Evolutionary conservation across 1,140 invertebrate species (phyloP).

Genomic region (Bombus balteatus): DNA sequence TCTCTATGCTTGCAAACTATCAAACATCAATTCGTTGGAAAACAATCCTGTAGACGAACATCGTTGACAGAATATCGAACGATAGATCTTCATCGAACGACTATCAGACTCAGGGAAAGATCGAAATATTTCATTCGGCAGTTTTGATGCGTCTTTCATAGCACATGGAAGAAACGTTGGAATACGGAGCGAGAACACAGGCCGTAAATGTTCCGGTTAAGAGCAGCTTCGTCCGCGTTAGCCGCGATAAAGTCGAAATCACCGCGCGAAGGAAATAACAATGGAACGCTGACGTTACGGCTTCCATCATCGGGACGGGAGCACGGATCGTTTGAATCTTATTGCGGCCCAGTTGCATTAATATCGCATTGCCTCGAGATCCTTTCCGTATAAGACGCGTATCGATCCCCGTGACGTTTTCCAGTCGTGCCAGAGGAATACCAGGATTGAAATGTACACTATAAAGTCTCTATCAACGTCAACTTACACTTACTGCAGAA

Average conservation of each 20-base stretch:
- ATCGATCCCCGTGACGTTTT: slow-evolving; percentile 2
- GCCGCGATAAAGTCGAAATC: slow-evolving; percentile 38
- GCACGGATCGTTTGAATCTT: slow-evolving; percentile 32
- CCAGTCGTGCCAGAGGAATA: background rate
- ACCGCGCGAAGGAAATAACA: slow-evolving; percentile 34
- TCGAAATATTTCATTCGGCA: background rate
- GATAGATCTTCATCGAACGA: too few relatives aligned
- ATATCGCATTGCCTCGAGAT: slow-evolving; percentile 21
- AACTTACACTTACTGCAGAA: too few relatives aligned
- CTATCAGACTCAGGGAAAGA: background rate
- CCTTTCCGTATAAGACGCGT: background rate
- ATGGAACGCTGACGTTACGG: slow-evolving; percentile 17
- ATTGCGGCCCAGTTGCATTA: slow-evolving; percentile 32
- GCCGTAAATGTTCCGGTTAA: slow-evolving; percentile 29
- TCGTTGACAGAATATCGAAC: background rate
- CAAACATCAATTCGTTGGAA: background rate
- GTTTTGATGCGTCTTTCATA: background rate
- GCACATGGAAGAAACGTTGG: too few relatives aligned
- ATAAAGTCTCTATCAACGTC: too few relatives aligned
- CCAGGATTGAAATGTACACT: too few relatives aligned
- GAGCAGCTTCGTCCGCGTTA: slow-evolving; percentile 1
- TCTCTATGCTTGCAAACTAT: background rate
- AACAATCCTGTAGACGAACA: background rate
- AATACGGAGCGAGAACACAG: background rate
- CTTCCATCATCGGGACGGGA: slow-evolving; percentile 14